phyloP scores from a whole-genome alignment of 1,140 invertebrate genomes.

The Papilio polyxenes region DNA sequence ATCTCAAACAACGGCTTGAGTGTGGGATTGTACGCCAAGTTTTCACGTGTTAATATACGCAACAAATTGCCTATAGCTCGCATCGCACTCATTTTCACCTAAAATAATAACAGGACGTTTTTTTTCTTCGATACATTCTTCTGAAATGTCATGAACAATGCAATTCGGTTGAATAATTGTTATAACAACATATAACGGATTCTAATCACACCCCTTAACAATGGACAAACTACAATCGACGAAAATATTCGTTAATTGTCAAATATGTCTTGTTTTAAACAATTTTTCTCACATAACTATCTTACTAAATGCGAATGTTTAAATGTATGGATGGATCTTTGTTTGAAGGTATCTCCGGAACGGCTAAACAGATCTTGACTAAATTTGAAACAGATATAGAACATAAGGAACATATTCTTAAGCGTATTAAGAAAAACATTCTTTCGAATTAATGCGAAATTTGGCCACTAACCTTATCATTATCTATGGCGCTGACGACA shows the following conservation, averaged over 20 bases:
- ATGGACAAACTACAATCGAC: too few relatives aligned
- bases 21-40: conserved; percentile 73
- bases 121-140: neutral
- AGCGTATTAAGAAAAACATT: neutral
- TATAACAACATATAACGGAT: too few relatives aligned
- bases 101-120: conserved; percentile 2
- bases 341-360: too few relatives aligned
- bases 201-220: neutral
- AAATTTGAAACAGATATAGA: too few relatives aligned
- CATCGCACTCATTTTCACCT: conserved; percentile 88
- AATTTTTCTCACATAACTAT: too few relatives aligned
- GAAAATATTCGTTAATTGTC: too few relatives aligned
- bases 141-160: too few relatives aligned
- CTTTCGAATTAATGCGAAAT: neutral
- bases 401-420: neutral
- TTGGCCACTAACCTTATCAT: conserved; percentile 83
- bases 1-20: conserved; percentile 79
- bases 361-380: too few relatives aligned
- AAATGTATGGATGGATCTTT: too few relatives aligned
- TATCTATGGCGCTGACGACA: conserved; percentile 84
- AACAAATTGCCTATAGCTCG: conserved; percentile 90
- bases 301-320: too few relatives aligned
- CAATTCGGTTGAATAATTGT: too few relatives aligned
- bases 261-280: too few relatives aligned
- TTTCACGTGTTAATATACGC: conserved; percentile 82